Evolutionary conservation across 2,113 vertebrate genomes (phyloP), one percentile per base, ranked within the genome.

Genomic region (Ophiodon elongatus): DNA sequence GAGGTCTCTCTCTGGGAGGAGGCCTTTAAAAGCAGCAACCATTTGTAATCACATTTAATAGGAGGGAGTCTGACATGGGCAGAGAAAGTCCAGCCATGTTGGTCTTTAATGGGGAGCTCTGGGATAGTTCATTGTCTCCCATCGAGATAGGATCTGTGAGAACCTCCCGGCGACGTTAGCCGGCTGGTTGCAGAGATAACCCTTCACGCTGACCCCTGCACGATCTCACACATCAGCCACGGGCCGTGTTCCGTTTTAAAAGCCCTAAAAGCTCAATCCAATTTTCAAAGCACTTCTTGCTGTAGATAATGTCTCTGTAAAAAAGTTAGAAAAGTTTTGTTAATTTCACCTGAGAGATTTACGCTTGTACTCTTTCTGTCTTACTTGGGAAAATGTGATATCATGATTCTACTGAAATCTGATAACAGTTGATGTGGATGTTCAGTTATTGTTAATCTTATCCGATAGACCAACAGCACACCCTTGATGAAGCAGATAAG

Each of bases 111-210:
- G 47, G 47, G n/a, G 47, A 27, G 62, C 29, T 14, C 54, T 80
- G 80, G 83, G 43, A 69, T 67, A 78, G 84, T 60, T 89, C 71
- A 84, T 70, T 76, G 87, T 82, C 76, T 91, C 77, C 52, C n/a
- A 8, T 4, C 2, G 1, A 83, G 83, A 88, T 89, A 79, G 0
- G 52, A 88, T 86, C 39, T 86, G 68, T 68, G 57, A 86, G 50
- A 76, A 80, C 43, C 82, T 85, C 85, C 85, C 69, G 41, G 80
- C 21, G 6, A 63, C 0, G 52, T 66, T 6, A 72, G 71, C 73
- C 35, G 56, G 52, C 47, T 79, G 88, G 59, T 45, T 2, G 17
- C 43, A 52, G n/a, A 84, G 88, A 89, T 85, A 88, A 88, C 70
- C 70, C 57, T 9, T 33, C 52, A 43, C 68, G 14, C 11, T 52